These are phyloP conservation scores for Lasius fuliginosus DNA, from an alignment of 2,888 invertebrate species.

Conservation along the genomic window DNA sequence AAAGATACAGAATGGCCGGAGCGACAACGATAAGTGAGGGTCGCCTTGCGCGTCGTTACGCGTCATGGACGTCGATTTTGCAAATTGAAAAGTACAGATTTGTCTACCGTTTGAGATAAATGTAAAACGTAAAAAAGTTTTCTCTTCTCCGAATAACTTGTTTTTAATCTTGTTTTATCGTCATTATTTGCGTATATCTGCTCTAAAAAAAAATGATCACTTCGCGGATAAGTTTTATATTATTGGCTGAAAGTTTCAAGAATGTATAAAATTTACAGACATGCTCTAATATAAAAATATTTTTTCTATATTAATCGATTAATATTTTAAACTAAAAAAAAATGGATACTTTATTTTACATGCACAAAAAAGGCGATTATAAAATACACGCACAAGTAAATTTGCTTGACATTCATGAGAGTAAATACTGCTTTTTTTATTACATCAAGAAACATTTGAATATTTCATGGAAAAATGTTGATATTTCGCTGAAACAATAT, in stretches of 20 bases:
- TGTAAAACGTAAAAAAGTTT: not conserved
- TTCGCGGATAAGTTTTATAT: not conserved
- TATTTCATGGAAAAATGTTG: not conserved
- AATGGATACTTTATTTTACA: not conserved
- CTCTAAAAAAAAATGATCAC: not conserved
- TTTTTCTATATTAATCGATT: not conserved
- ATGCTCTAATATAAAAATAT: not conserved
- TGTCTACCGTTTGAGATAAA: not conserved
- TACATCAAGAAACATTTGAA: not conserved
- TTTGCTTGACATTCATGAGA: not conserved
- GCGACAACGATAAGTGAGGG: conserved; percentile 32
- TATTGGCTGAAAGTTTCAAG: not conserved
- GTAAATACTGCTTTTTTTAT: conserved; percentile 1
- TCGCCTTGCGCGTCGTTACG: conserved; percentile 10
- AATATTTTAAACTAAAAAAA: not conserved
- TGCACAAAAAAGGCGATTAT: not conserved
- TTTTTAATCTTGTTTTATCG: not conserved
- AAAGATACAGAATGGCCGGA: conserved; percentile 27
- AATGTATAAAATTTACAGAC: not conserved
- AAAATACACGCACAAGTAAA: not conserved
- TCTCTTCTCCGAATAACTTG: not conserved
- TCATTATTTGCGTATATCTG: not conserved
- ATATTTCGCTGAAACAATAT: not conserved
- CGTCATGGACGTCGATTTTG: conserved; percentile 37
- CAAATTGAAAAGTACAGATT: not conserved